These are phyloP conservation scores for Corella eumyota DNA, from an alignment of 23 tunicate genomes.

Conservation along the genomic window DNA sequence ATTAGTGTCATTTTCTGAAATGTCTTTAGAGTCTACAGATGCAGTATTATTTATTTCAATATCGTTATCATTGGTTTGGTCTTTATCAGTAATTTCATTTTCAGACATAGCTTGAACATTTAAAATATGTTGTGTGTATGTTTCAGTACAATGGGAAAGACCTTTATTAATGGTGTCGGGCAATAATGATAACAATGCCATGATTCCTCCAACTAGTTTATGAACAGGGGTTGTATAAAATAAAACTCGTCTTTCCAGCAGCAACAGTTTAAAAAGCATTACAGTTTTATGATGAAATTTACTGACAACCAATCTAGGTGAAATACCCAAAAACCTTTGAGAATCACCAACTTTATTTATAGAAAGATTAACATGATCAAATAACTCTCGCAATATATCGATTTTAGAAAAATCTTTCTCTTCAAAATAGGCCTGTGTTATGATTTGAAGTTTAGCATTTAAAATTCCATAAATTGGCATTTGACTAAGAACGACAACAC, in stretches of 20 bases:
- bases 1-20: no score
- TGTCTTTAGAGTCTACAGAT: no score
- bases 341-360: constrained; percentile 27
- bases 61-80: background rate
- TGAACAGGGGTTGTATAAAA: constrained; percentile 60
- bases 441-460: constrained; percentile 67
- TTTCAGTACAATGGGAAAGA: constrained; percentile 24
- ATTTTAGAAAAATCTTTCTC: constrained; percentile 72
- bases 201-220: constrained; percentile 43
- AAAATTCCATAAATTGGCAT: constrained; percentile 65
- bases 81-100: background rate
- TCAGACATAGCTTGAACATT: no score
- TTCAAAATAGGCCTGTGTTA: constrained; percentile 83
- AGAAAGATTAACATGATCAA: constrained; percentile 57
- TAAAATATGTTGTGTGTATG: constrained; percentile 2
- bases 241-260: constrained; percentile 55
- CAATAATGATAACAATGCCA: constrained; percentile 66
- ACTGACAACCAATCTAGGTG: constrained; percentile 21
- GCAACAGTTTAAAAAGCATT: constrained; percentile 53
- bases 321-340: constrained; percentile 34
- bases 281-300: constrained; percentile 57
- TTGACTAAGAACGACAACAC: constrained; percentile 74
- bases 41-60: constrained; percentile 1
- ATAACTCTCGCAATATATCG: constrained; percentile 53
- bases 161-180: constrained; percentile 83